Evolutionary conservation across 2,888 invertebrate species (phyloP).

Genomic region (Trichogramma dendrolimi): DNA sequence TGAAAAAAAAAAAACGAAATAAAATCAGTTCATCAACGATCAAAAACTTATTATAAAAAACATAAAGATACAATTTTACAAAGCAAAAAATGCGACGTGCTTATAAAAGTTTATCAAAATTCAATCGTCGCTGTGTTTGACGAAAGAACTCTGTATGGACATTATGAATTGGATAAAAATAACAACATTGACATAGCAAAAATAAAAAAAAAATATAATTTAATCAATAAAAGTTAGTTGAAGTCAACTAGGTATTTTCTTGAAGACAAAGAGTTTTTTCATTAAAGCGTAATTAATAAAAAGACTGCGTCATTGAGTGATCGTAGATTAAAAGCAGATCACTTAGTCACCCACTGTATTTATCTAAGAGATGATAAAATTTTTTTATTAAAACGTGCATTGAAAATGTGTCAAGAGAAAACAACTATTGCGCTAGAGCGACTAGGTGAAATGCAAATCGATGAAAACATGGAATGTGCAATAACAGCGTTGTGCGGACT

Average conservation of each 20-base stretch:
- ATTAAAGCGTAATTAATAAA: neutral
- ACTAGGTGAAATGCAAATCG: constrained; percentile 3
- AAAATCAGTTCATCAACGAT: too few species aligned
- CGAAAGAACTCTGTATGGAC: too few species aligned
- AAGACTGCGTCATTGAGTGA: neutral
- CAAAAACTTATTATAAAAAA: neutral
- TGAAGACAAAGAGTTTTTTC: neutral
- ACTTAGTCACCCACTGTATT: constrained; percentile 19
- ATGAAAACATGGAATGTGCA: neutral
- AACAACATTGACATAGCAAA: neutral
- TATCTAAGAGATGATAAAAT: constrained; percentile 17
- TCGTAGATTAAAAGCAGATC: constrained; percentile 23
- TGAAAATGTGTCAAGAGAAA: constrained; percentile 11
- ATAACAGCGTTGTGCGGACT: constrained; percentile 20
- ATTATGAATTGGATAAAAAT: too few species aligned
- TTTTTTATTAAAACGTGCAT: neutral
- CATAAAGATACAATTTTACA: neutral
- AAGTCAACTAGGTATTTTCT: neutral
- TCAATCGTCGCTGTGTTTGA: too few species aligned
- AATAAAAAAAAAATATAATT: too few species aligned
- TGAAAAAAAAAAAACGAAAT: too few species aligned
- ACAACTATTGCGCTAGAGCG: constrained; percentile 15
- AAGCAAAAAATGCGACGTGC: too few species aligned
- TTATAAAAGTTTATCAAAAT: too few species aligned
- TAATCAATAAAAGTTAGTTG: too few species aligned